Evolutionary conservation across 2,797 vertebrate species (phyloP).

Genomic region (Hylomyscus alleni): DNA sequence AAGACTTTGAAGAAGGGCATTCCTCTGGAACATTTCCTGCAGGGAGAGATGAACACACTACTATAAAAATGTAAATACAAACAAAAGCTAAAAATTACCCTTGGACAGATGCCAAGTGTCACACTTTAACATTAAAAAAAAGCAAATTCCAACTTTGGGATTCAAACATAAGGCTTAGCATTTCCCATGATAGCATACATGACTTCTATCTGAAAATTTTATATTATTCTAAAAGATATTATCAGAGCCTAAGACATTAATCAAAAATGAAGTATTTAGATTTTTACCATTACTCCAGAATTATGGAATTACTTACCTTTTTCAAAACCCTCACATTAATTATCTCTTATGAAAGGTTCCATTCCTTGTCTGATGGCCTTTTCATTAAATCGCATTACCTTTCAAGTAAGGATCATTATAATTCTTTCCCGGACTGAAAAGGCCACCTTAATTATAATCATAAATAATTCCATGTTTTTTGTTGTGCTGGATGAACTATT

Average conservation of each 20-base stretch:
- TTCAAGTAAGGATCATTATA: constrained; percentile 22
- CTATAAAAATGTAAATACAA: constrained; percentile 60
- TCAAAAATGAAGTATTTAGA: constrained; percentile 40
- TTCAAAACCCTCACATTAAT: constrained; percentile 8
- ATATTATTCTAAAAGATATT: constrained; percentile 23
- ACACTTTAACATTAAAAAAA: constrained; percentile 65
- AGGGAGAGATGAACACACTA: constrained; percentile 52
- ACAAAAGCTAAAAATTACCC: constrained; percentile 45
- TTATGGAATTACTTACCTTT: constrained; percentile 35
- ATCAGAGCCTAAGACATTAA: background rate
- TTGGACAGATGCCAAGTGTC: constrained; percentile 48
- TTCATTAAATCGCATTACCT: constrained; percentile 41
- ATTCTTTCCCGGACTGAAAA: constrained; percentile 40
- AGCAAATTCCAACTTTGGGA: constrained; percentile 17
- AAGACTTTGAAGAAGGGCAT: constrained; percentile 65
- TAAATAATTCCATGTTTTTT: constrained; percentile 72
- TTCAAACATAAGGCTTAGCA: constrained; percentile 7
- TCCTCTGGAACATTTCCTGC: constrained; percentile 49
- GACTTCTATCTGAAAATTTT: background rate
- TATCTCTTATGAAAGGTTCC: constrained; percentile 34
- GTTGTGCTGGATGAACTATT: constrained; percentile 60
- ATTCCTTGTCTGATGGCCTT: background rate
- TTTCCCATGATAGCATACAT: background rate
- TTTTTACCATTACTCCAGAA: constrained; percentile 37
- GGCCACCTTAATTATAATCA: constrained; percentile 46